Percentiles rank a stretch among this genome's conserved stretches.
Conservation (phyloP, 2,113 vertebrate species). For the Elephantulus edwardii region DNA sequence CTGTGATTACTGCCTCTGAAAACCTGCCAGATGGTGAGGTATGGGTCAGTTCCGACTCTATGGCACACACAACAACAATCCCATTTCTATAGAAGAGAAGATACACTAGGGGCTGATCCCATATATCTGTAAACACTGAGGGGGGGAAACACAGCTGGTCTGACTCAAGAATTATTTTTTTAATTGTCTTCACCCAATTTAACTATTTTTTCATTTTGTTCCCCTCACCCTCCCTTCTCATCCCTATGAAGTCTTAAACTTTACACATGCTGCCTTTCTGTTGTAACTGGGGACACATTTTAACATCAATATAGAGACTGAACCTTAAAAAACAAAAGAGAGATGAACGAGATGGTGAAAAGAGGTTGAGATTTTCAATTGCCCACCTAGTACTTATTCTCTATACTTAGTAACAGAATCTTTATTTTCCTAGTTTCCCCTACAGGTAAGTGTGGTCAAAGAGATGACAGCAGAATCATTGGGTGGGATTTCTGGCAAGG, state of each 20-base stretch:
- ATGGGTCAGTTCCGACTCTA: no score
- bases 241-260: no score
- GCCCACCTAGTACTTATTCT: not conserved
- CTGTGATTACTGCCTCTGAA: no score
- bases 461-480: not conserved
- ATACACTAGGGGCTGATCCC: no score
- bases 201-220: no score
- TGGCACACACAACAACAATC: no score
- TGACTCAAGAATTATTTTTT: not conserved
- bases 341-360: not conserved
- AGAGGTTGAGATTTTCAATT: not conserved
- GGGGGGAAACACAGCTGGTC: not conserved
- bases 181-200: no score
- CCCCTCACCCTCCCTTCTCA: no score
- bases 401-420: not conserved
- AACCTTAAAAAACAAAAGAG: not conserved
- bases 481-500: not conserved
- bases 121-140: not conserved
- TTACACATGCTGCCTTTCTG: not conserved
- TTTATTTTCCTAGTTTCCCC: not conserved
- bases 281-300: not conserved
- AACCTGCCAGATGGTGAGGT: no score
- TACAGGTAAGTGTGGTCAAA: not conserved
- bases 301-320: not conserved
- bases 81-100: not conserved